Evolutionary conservation across 2,113 vertebrate genomes (phyloP), one percentile per base, ranked within the genome.

Genomic region (Daphoenositta chrysoptera): DNA sequence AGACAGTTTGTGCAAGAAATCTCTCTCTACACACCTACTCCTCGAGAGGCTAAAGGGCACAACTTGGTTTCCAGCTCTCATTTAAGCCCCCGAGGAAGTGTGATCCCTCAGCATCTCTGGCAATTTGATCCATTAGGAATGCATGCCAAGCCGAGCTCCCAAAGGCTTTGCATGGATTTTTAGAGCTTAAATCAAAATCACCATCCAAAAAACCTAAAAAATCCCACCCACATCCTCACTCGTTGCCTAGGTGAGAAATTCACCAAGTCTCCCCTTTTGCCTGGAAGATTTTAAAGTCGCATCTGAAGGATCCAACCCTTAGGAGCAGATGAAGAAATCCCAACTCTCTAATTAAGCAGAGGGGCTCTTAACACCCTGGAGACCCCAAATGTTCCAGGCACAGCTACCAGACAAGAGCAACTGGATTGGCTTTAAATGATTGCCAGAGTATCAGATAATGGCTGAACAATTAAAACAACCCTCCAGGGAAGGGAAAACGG

Each of bases 111-210:
- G 83, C 77, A 66, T 70, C 79, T 70, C 80, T 5, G 50, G 54
- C 89, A 94, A 94, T 95, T 90, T 97, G 40, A 72, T 64, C 70
- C 70, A 88, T 85, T 69, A 91, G 75, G 24, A 26, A 64, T 57
- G 71, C 31, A 42, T 4, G 26, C 61, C 69, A 61, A 53, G 70
- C 70, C 9, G 7, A 76, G 13, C 61, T 90, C 87, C 87, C 79
- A 53, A 65, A 83, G 58, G 90, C 23, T 85, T 85, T 19, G 53
- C 28, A 51, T 3, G 17, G 75, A 79, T 71, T 93, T 78, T 56
- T 11, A 68, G 61, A 80, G 53, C 30, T 90, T 60, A 83, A 89
- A 93, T 91, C 78, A 79, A 92, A 94, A 76, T 33, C 21, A 53
- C 61, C 70, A 53, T 42, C 57, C 39, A 75, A 64, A 89, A 92